Evolutionary conservation across 1,140 invertebrate genomes (phyloP), one percentile per base, ranked within the genome.

Genomic region (Penaeus japonicus): DNA sequence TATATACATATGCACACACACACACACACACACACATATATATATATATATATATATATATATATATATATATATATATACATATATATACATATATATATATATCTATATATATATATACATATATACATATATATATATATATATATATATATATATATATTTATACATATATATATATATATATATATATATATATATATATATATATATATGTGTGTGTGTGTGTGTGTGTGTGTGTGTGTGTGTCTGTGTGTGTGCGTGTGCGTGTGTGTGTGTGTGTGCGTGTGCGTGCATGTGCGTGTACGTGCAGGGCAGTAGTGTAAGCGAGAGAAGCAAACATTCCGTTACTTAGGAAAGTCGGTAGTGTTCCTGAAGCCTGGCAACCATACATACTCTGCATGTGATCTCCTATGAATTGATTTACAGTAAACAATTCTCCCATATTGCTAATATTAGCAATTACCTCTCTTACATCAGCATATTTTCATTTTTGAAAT

Each of bases 181-280:
- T 18, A 75, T 18, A 75, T 18, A 75, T 18, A 75, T 18, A 75
- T 22, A 18, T 75, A 75, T 22, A 30, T 22, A 75, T 30, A 75
- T 75, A 30, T 75, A 75, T 22, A 30, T 22, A 30, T 75, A 30
- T 75, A 75, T 75, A 27, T 75, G 27, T 75, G 27, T 22, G 70
- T 75, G 70, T 75, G 70, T 75, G 70, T 75, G 70, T 75, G 70
- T 75, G 12, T 75, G 70, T 75, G 70, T 75, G 70, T 75, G 70
- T 75, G 70, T 75, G 70, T 75, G 70, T 75, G 70, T 75, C 18
- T 75, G 27, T 22, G 18, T 75, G 70, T 75, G 18, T 75, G 70
- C 15, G 18, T 30, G 27, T 30, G 18, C 32, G 10, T 39, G 39
- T 47, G 0, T 1, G 47, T 12, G 47, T 47, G 47, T 47, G 70